A percentile compares a stretch with the other conserved stretches of the same genome.
These are phyloP conservation scores for Vanacampus margaritifer DNA, from an alignment of 2,113 vertebrate genomes.

Conservation along the genomic window DNA sequence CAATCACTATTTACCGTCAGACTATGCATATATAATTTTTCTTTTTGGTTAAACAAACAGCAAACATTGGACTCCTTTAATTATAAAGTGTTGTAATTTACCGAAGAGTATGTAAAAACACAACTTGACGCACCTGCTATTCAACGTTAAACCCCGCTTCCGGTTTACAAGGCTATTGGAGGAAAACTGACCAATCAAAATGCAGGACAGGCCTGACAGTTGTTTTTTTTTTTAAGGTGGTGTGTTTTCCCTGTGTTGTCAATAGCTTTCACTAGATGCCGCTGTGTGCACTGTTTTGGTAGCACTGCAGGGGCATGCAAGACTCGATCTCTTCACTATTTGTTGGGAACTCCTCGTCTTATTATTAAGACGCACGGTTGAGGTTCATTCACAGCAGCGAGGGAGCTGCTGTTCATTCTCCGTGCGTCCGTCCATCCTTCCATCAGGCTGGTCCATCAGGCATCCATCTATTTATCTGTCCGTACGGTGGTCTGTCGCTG, in stretches of 20 bases:
- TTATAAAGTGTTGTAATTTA: background rate
- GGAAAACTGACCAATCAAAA: background rate
- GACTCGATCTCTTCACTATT: slow-evolving; percentile 13
- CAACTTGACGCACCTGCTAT: background rate
- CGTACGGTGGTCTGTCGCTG: background rate
- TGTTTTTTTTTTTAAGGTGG: background rate
- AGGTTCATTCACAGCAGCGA: slow-evolving; percentile 38
- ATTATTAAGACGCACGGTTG: slow-evolving; percentile 23
- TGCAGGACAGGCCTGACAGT: background rate
- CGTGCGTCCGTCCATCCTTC: background rate
- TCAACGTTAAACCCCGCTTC: background rate
- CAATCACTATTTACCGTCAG: too few species aligned
- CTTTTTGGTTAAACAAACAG: too few species aligned
- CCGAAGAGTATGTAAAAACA: too few species aligned
- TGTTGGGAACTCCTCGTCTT: slow-evolving; percentile 31
- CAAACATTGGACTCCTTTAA: background rate
- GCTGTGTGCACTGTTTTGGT: background rate
- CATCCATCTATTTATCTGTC: background rate
- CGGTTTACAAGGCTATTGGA: background rate
- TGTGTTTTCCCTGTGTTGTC: background rate
- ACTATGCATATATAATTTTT: too few species aligned
- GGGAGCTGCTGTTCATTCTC: slow-evolving; percentile 22
- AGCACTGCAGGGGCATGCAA: slow-evolving; percentile 29
- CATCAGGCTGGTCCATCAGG: slow-evolving; percentile 11
- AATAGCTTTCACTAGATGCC: slow-evolving; percentile 23